Evolutionary conservation across 2,888 invertebrate genomes (phyloP).

Genomic region (Lasioglossum figueresi): DNA sequence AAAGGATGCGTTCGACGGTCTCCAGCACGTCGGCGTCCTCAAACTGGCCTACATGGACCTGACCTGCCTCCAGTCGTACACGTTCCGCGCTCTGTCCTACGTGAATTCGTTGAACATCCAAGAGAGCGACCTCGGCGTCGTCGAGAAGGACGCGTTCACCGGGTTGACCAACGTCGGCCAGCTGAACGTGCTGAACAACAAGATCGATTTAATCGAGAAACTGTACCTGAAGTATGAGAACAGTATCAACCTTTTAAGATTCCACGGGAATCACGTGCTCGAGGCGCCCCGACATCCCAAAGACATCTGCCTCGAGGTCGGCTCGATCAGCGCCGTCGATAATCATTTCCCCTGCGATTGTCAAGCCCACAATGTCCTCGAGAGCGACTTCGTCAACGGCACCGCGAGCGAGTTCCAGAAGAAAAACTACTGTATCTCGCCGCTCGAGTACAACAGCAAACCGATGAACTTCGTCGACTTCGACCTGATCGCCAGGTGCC

Average conservation of each 20-base stretch:
- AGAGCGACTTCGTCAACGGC: slow-evolving; percentile 90
- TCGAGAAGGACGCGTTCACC: slow-evolving; percentile 90
- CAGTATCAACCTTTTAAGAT: slow-evolving; percentile 89
- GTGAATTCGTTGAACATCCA: slow-evolving; percentile 91
- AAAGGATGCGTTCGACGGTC: slow-evolving; percentile 91
- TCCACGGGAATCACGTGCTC: slow-evolving; percentile 93
- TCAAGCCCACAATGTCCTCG: slow-evolving; percentile 90
- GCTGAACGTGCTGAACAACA: slow-evolving; percentile 92
- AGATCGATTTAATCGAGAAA: slow-evolving; percentile 92
- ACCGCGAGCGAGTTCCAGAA: slow-evolving; percentile 84
- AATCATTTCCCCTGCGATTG: slow-evolving; percentile 96
- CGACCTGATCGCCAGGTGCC: slow-evolving; percentile 88
- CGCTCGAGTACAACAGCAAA: slow-evolving; percentile 92
- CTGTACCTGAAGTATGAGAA: slow-evolving; percentile 87
- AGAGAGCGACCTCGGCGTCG: slow-evolving; percentile 92
- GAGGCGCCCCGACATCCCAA: slow-evolving; percentile 89
- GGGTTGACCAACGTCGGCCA: slow-evolving; percentile 90
- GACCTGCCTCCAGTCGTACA: slow-evolving; percentile 88
- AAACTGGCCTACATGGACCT: slow-evolving; percentile 94
- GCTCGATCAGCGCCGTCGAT: slow-evolving; percentile 89
- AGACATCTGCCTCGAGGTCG: slow-evolving; percentile 90
- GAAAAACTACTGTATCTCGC: slow-evolving; percentile 94
- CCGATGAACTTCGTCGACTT: slow-evolving; percentile 89
- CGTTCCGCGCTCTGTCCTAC: slow-evolving; percentile 91
- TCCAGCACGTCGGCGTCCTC: slow-evolving; percentile 92